A percentile compares a stretch with the other conserved stretches of the same genome.
These are phyloP conservation scores for Candoia aspera DNA, from an alignment of 2,113 vertebrate species.

Conservation along the genomic window DNA sequence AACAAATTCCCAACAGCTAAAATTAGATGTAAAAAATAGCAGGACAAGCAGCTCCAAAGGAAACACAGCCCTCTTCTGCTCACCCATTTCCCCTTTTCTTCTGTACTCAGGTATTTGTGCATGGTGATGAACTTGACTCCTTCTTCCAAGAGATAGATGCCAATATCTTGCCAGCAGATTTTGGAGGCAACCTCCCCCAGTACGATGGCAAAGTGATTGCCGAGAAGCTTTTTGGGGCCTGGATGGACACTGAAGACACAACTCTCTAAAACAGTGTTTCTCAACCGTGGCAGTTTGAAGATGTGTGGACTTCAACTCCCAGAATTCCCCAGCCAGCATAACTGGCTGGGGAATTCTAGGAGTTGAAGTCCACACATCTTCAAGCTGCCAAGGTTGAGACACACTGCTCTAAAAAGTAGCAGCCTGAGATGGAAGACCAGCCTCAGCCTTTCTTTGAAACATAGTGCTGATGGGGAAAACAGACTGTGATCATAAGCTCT, in stretches of 20 bases:
- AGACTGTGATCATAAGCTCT: not conserved
- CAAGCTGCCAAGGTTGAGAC: no score
- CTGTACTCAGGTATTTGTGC: conserved; percentile 84
- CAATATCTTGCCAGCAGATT: conserved; percentile 87
- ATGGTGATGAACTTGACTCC: conserved; percentile 87
- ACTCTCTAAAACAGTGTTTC: conserved; percentile 77
- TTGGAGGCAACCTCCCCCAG: conserved; percentile 85
- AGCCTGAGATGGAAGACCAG: not conserved
- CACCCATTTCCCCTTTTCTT: not conserved
- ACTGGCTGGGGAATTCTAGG: no score
- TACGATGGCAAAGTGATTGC: conserved; percentile 81
- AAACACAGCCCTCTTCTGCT: not conserved
- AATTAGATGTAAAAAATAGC: not conserved
- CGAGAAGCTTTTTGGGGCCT: conserved; percentile 85
- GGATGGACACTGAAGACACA: conserved; percentile 81
- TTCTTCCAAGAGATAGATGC: conserved; percentile 88
- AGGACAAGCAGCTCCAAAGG: not conserved
- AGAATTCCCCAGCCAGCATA: not conserved
- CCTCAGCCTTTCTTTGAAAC: not conserved
- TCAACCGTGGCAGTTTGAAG: not conserved
- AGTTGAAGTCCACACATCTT: no score
- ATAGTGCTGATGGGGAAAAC: not conserved
- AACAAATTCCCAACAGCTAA: no score
- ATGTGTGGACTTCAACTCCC: not conserved
- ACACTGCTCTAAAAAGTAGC: not conserved